phyloP scores from a whole-genome alignment of 1,140 invertebrate genomes.

The Nixonia krombeini region DNA sequence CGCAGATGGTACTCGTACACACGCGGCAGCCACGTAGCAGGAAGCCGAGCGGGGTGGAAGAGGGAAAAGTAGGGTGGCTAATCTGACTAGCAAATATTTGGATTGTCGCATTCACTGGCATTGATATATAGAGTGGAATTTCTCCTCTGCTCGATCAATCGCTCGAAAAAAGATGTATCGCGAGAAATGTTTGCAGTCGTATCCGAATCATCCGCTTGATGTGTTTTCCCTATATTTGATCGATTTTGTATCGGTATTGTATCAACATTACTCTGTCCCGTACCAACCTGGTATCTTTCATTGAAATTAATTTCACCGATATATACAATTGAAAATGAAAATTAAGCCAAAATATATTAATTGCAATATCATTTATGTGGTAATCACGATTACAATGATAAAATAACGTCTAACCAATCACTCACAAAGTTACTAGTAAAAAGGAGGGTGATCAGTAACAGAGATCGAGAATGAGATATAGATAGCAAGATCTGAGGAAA shows the following conservation, averaged over 20 bases:
- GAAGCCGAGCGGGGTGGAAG: constrained; percentile 42
- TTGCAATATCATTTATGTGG: no score
- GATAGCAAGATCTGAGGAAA: neutral
- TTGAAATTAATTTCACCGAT: no score
- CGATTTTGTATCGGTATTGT: no score
- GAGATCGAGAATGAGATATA: neutral
- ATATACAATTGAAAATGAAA: no score
- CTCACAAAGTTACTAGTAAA: no score
- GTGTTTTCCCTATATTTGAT: no score
- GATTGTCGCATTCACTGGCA: constrained; percentile 67
- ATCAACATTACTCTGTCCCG: no score
- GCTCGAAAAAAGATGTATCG: neutral
- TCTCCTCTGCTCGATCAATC: constrained; percentile 1
- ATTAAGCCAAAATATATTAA: no score
- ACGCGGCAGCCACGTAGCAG: constrained; percentile 39
- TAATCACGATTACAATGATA: no score
- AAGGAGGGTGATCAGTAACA: constrained; percentile 12
- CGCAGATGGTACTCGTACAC: constrained; percentile 34
- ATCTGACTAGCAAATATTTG: constrained; percentile 71
- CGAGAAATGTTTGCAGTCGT: neutral
- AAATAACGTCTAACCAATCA: no score
- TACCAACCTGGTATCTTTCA: no score
- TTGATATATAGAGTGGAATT: constrained; percentile 63
- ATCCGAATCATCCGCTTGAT: neutral
- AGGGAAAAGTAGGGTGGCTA: constrained; percentile 48